Evolutionary conservation across 2,113 vertebrate species (phyloP).

Genomic region (Ophthalmotilapia sp.): DNA sequence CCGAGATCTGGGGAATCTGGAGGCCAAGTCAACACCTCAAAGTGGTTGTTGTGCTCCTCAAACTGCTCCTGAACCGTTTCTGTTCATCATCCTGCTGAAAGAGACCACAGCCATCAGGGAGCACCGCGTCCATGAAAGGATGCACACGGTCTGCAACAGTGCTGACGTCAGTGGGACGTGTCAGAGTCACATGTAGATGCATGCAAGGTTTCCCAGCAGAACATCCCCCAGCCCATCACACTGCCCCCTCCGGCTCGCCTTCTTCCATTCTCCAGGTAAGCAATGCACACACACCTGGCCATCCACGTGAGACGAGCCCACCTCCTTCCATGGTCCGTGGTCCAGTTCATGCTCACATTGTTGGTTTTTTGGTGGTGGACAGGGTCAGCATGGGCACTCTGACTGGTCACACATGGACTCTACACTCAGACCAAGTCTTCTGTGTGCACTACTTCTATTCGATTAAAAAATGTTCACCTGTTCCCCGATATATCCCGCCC

Average conservation of each 20-base stretch:
- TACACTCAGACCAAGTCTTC: neutral
- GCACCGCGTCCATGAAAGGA: neutral
- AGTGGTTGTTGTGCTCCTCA: neutral
- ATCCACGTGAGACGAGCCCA: neutral
- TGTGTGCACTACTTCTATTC: neutral
- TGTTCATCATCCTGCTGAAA: neutral
- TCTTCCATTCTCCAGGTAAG: neutral
- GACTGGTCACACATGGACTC: neutral
- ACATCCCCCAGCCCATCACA: no score
- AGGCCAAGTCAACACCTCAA: accelerated
- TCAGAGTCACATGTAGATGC: no score
- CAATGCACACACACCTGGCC: neutral
- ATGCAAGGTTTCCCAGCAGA: no score
- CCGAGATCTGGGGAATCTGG: accelerated
- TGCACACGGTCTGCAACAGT: no score
- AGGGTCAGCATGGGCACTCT: neutral
- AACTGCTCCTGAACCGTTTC: neutral
- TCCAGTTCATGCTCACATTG: neutral
- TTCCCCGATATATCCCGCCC: accelerated
- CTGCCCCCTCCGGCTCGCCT: neutral
- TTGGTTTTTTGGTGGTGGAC: neutral
- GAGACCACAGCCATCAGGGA: neutral
- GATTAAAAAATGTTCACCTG: neutral
- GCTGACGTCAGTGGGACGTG: no score
- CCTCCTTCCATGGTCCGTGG: neutral